A percentile compares a stretch with the other conserved stretches of the same genome.
These are phyloP conservation scores for Pteropus rufus DNA, from an alignment of 2,797 vertebrate genomes.

Conservation along the genomic window DNA sequence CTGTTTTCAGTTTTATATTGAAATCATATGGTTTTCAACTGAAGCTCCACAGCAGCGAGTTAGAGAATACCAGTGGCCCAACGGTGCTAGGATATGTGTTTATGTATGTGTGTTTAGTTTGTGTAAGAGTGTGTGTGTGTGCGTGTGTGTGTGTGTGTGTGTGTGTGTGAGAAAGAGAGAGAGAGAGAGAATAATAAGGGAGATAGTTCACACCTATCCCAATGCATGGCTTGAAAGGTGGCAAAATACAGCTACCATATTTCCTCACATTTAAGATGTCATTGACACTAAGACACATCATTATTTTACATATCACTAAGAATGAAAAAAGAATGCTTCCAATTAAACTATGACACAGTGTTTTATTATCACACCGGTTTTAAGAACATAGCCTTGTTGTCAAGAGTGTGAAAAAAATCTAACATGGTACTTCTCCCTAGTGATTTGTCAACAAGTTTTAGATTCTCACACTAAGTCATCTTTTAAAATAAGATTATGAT, in stretches of 20 bases:
- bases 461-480: background rate
- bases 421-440: background rate
- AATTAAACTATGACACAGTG: background rate
- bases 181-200: background rate
- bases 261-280: background rate
- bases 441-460: conserved; percentile 38
- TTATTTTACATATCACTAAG: conserved; percentile 14
- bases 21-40: background rate
- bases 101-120: background rate
- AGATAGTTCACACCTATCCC: background rate
- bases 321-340: background rate
- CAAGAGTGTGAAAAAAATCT: background rate
- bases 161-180: background rate
- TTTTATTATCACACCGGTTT: background rate
- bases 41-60: background rate
- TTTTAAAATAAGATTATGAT: conserved; percentile 46
- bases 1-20: no score
- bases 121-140: background rate
- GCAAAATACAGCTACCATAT: background rate
- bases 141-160: no score
- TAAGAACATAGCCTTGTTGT: background rate
- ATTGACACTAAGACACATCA: background rate
- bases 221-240: background rate
- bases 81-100: background rate
- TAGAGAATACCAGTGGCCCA: background rate